Conservation (phyloP, 2,113 vertebrate species). For the Pedionomus torquatus region DNA sequence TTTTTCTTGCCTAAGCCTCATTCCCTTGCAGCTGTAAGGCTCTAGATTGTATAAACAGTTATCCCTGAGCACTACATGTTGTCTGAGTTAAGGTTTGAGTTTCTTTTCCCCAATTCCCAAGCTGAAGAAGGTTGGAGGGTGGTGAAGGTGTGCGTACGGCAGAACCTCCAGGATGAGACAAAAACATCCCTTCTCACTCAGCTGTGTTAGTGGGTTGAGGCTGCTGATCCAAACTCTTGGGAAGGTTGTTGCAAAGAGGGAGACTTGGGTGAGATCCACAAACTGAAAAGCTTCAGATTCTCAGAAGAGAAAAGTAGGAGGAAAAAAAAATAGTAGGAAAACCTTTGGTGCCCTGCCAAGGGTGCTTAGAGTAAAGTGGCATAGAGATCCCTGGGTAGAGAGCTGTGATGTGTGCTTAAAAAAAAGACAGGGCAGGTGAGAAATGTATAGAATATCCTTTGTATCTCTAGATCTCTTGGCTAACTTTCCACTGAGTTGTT, state of each 20-base stretch:
- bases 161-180: not conserved
- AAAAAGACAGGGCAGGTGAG: not conserved
- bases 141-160: not conserved
- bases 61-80: not conserved
- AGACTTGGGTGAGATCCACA: not conserved
- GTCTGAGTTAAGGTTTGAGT: not conserved
- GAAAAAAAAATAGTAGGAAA: not conserved
- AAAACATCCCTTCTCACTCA: not conserved
- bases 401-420: not conserved
- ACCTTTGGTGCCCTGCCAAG: not conserved
- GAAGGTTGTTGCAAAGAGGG: not conserved
- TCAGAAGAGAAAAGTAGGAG: not conserved
- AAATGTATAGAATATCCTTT: not conserved
- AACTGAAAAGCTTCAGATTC: not conserved
- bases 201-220: fast-evolving
- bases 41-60: not conserved
- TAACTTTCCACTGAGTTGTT: not conserved
- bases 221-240: not conserved
- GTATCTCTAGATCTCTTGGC: not conserved
- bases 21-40: not conserved
- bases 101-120: not conserved
- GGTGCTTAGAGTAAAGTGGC: not conserved
- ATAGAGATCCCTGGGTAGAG: not conserved
- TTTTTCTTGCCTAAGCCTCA: conserved; percentile 34
- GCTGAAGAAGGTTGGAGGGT: not conserved